Base-by-base conservation (phyloP, 2,113 vertebrate species). In the Geococcyx californianus region DNA sequence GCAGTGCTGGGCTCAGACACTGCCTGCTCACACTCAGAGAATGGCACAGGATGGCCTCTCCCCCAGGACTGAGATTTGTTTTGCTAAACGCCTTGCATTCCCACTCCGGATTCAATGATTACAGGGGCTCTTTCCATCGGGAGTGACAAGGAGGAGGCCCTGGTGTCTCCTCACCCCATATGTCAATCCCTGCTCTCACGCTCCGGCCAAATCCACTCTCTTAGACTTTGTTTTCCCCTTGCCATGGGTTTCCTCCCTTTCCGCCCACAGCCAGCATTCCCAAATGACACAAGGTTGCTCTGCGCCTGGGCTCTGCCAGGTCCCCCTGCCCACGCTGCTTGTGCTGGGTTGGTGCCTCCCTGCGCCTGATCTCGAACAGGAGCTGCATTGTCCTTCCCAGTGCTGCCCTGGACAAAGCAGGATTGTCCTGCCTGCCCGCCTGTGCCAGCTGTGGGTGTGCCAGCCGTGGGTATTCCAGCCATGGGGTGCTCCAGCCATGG, bases 291-390 rank as follows among this genome's bases (percentile, higher is more conserved):
- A 2, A 88, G 67, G 47, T 66, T 59, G 10, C 33, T 55, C 33
- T 25, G 49, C 11, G 1, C 40, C 26, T n/a, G 76, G 36, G 38
- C 45, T 40, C 81, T 29, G 28, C 3, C 7, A 70, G 59, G 51
- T 93, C 1, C 34, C 52, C 44, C 29, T 59, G 89, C 78, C 89
- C 77, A 93, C 11, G 23, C 91, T 4, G 2, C 63, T 60, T 13
- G 5, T 44, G n/a, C 29, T 0, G 5, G 40, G 40, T 64, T 44
- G 24, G 91, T 94, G 92, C 92, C 70, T 75, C 92, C n/a, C 89
- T 21, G 83, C 47, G 93, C 95, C 93, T 54, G 79, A 92, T 84
- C n/a, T 76, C 33, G 5, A 93, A 96, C 87, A 96, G 87, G 76
- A 83, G 54, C 84, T 36, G 34, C 80, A 52, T 96, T 96, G 94